Evolutionary conservation across 2,888 invertebrate genomes (phyloP).

Genomic region (Trissolcus japonicus): DNA sequence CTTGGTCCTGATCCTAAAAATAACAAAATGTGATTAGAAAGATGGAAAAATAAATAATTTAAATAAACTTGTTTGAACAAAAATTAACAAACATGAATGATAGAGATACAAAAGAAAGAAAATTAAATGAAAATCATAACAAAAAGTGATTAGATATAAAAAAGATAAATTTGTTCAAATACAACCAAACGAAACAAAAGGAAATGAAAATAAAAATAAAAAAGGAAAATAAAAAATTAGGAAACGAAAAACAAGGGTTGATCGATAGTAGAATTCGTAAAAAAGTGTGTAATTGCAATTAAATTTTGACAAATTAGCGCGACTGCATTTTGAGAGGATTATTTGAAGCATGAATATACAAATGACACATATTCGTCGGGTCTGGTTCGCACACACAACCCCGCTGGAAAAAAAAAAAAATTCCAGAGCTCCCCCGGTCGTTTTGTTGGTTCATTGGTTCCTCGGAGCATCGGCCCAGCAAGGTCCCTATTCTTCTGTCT

Average conservation of each 20-base stretch:
- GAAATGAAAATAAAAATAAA: too few relatives aligned
- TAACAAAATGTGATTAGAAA: not conserved
- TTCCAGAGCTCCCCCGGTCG: slow-evolving; percentile 20
- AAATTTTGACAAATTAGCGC: not conserved
- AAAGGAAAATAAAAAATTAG: too few relatives aligned
- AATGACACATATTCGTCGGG: slow-evolving; percentile 12
- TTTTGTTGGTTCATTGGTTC: slow-evolving; percentile 50
- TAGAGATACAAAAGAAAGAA: too few relatives aligned
- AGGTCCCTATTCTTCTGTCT: slow-evolving; percentile 48
- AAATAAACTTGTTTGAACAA: not conserved
- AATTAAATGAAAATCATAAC: too few relatives aligned
- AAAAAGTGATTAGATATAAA: too few relatives aligned
- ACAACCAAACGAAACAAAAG: too few relatives aligned
- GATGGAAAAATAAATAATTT: not conserved
- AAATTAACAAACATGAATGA: too few relatives aligned
- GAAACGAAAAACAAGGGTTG: too few relatives aligned
- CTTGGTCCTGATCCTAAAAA: not conserved
- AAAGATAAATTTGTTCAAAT: too few relatives aligned
- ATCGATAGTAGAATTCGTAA: too few relatives aligned
- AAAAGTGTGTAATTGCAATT: too few relatives aligned
- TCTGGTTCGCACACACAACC: slow-evolving; percentile 16
- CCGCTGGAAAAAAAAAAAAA: slow-evolving; percentile 10
- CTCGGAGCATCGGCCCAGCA: slow-evolving; percentile 46
- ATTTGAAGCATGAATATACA: not conserved
- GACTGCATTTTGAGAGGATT: not conserved